phyloP scores from a whole-genome alignment of 2,888 invertebrate species.

The Mesodorylaimus sp. region DNA sequence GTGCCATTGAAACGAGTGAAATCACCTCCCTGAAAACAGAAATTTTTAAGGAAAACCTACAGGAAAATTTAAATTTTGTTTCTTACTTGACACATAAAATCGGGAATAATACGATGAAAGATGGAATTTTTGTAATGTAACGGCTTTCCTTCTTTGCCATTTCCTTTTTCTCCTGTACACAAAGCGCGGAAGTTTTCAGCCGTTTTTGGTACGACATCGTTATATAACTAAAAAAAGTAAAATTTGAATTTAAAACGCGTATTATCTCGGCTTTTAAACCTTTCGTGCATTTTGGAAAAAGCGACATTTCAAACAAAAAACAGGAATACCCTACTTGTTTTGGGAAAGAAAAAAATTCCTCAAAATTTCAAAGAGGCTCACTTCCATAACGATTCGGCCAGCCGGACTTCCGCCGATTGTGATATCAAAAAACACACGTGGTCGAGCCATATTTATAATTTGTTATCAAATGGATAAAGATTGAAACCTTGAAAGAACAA shows the following conservation, averaged over 20 bases:
- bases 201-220: constrained; percentile 74
- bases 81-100: constrained; percentile 19
- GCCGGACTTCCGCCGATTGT: constrained; percentile 20
- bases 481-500: too few relatives aligned
- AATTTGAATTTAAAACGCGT: too few relatives aligned
- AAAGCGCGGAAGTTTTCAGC: constrained; percentile 81
- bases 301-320: too few relatives aligned
- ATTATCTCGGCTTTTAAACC: background rate
- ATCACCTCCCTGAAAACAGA: constrained; percentile 46
- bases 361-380: background rate
- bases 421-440: constrained; percentile 26
- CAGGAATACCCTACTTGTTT: too few relatives aligned
- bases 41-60: background rate
- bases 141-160: constrained; percentile 15
- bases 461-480: too few relatives aligned
- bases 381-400: constrained; percentile 36
- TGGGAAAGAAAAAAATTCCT: too few relatives aligned
- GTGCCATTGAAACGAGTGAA: constrained; percentile 71
- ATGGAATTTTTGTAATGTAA: constrained; percentile 20
- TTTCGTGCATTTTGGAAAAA: background rate
- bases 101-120: constrained; percentile 21
- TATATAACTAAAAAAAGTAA: constrained; percentile 39
- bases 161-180: constrained; percentile 48
- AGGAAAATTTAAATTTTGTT: background rate
- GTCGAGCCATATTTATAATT: constrained; percentile 9